These are phyloP conservation scores for Microplitis demolitor DNA, from an alignment of 1,140 invertebrate genomes.

Conservation along the genomic window DNA sequence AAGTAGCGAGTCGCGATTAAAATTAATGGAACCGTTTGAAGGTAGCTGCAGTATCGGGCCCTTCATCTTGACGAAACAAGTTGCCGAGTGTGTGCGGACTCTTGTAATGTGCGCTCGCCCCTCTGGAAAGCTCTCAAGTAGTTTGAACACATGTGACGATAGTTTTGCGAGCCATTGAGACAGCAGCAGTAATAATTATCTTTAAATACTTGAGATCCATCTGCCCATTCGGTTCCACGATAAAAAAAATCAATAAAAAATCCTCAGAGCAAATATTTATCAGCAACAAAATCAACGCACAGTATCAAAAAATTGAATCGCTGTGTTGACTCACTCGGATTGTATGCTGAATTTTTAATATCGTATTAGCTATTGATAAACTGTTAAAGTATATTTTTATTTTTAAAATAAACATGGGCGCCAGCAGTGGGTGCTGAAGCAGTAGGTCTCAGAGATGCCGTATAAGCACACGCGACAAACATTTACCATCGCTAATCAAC, in stretches of 20 bases:
- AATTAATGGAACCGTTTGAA: no score
- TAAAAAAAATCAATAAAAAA: background rate
- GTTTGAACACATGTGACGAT: constrained; percentile 5
- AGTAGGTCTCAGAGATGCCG: background rate
- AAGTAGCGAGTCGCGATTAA: no score
- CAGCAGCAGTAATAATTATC: constrained; percentile 6
- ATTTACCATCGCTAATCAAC: constrained; percentile 14
- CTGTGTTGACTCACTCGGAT: no score
- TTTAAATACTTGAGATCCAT: background rate
- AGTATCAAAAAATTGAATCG: no score
- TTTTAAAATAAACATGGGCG: background rate
- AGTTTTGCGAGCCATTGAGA: background rate
- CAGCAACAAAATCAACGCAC: no score
- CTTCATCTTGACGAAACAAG: no score
- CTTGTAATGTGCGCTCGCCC: no score
- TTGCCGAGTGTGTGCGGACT: no score
- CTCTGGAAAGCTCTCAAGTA: background rate
- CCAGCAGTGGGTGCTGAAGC: background rate
- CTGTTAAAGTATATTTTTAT: background rate
- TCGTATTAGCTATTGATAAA: background rate
- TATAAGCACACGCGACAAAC: background rate
- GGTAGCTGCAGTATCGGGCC: no score
- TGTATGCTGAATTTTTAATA: background rate
- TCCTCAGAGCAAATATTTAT: background rate
- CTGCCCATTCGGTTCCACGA: background rate